Percentiles rank a stretch among this genome's conserved stretches.
Evolutionary conservation across 2,113 vertebrate species (phyloP).

Genomic region (Archilochus colubris): DNA sequence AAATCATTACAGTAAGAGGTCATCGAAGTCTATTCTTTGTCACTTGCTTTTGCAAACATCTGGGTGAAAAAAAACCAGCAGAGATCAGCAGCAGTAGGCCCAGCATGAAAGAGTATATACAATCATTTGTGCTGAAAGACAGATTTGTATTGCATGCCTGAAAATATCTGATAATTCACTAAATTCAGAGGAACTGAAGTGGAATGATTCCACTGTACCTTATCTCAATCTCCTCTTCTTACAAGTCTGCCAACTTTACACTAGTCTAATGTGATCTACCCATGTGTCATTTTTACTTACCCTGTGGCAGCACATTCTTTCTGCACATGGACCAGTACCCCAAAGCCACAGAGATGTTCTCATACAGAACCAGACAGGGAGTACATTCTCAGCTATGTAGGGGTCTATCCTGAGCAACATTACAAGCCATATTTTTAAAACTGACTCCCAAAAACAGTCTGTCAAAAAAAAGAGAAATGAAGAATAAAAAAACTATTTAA

Average conservation of each 20-base stretch:
- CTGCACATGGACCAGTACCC: background rate
- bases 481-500: background rate
- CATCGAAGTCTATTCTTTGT: background rate
- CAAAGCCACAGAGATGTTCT: background rate
- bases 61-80: background rate
- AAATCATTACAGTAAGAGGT: background rate
- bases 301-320: background rate
- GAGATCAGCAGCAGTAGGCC: background rate
- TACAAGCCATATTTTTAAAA: constrained; percentile 26
- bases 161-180: background rate
- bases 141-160: background rate
- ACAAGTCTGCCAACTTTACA: background rate
- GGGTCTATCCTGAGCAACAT: background rate
- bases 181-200: background rate
- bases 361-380: background rate
- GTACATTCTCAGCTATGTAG: background rate
- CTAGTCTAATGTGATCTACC: background rate
- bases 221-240: background rate
- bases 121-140: background rate
- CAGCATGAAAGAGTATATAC: background rate
- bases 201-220: background rate
- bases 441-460: background rate
- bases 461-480: background rate
- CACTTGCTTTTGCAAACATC: background rate
- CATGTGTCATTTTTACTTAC: background rate